Evolutionary conservation across 2,113 vertebrate genomes (phyloP).

Genomic region (Salvator merianae): DNA sequence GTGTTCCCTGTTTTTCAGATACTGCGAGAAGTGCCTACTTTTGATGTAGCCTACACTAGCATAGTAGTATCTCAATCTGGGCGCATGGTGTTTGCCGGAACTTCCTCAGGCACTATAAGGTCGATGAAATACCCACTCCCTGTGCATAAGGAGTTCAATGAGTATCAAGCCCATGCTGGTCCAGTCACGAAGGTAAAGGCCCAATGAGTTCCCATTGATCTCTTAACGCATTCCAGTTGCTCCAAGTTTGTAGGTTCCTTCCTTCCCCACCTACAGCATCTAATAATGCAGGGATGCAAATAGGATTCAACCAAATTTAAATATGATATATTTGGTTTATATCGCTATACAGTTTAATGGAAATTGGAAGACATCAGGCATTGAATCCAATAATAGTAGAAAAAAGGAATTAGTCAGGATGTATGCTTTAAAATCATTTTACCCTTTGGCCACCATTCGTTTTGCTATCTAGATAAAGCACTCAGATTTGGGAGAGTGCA

Average conservation of each 20-base stretch:
- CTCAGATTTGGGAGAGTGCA: background rate
- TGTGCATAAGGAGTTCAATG: conserved; percentile 81
- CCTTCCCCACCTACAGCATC: background rate
- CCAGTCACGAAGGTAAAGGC: conserved; percentile 87
- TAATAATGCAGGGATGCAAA: background rate
- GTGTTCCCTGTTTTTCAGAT: conserved; percentile 74
- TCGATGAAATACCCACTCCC: conserved; percentile 88
- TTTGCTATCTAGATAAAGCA: background rate
- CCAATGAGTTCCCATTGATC: background rate
- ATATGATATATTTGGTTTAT: background rate
- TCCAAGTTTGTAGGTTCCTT: background rate
- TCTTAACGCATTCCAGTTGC: background rate
- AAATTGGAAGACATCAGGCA: background rate
- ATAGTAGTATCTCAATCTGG: conserved; percentile 85
- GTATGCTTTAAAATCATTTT: background rate
- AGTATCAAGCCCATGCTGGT: conserved; percentile 88
- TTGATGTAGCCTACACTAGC: conserved; percentile 79
- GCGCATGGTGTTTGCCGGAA: conserved; percentile 87
- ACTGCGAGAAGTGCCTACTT: conserved; percentile 79
- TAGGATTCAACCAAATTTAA: background rate
- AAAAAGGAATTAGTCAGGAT: background rate
- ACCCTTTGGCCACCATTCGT: background rate
- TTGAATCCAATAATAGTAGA: background rate
- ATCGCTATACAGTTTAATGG: background rate
- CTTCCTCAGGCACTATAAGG: conserved; percentile 83